Evolutionary conservation across 2,888 invertebrate species (phyloP).

Genomic region (Xestobium rufovillosum): DNA sequence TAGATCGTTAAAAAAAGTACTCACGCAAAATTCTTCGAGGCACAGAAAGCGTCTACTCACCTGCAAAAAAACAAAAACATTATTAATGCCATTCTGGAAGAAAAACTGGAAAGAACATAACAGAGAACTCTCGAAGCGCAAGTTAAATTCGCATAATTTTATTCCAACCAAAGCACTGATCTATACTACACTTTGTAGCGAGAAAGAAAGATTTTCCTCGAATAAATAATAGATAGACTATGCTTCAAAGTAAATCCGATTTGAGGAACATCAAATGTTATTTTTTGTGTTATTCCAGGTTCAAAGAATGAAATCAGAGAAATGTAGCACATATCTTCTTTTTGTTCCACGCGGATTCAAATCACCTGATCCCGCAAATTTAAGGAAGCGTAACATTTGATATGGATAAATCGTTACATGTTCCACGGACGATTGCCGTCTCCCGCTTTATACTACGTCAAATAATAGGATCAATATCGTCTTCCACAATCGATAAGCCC

Average conservation of each 20-base stretch:
- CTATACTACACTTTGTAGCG: too few relatives aligned
- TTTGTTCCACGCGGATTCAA: slow-evolving; percentile 31
- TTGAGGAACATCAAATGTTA: slow-evolving; percentile 5
- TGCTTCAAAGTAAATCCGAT: slow-evolving; percentile 6
- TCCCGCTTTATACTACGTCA: neutral
- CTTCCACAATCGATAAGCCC: slow-evolving; percentile 2
- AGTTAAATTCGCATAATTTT: too few relatives aligned
- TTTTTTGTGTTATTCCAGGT: slow-evolving; percentile 18
- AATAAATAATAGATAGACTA: too few relatives aligned
- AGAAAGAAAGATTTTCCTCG: too few relatives aligned
- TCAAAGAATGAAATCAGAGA: slow-evolving; percentile 25
- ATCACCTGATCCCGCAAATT: slow-evolving; percentile 37
- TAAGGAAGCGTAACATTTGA: slow-evolving; percentile 36
- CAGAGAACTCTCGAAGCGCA: too few relatives aligned
- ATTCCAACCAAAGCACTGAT: too few relatives aligned
- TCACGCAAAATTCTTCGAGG: too few relatives aligned
- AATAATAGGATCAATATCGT: slow-evolving; percentile 1
- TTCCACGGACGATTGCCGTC: neutral
- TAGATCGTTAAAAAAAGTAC: too few relatives aligned
- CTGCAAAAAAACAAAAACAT: too few relatives aligned
- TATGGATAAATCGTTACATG: slow-evolving; percentile 31
- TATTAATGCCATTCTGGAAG: too few relatives aligned
- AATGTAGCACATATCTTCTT: slow-evolving; percentile 14
- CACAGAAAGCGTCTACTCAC: too few relatives aligned
- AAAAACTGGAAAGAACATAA: too few relatives aligned